These are phyloP conservation scores for Phylloscopus trochiloides DNA, from an alignment of 2,113 vertebrate species.

Conservation along the genomic window DNA sequence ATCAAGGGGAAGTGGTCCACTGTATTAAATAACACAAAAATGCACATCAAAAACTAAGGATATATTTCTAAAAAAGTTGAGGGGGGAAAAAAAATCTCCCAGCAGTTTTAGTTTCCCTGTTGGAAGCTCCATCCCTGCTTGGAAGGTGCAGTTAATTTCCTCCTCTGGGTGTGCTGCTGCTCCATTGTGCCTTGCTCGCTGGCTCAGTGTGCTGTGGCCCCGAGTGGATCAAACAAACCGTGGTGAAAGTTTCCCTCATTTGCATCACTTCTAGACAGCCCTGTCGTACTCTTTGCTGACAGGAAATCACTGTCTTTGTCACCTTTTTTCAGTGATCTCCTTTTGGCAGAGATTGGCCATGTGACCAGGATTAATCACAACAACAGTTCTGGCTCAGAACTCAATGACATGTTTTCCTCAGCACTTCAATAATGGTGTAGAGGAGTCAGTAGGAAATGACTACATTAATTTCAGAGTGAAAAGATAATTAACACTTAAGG, in stretches of 20 bases:
- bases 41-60: background rate
- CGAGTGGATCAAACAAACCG: conserved; percentile 80
- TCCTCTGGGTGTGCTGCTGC: conserved; percentile 70
- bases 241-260: conserved; percentile 84
- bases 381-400: conserved; percentile 77
- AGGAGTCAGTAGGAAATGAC: conserved; percentile 78
- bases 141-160: conserved; percentile 63
- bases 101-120: conserved; percentile 21
- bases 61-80: background rate
- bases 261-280: conserved; percentile 86
- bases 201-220: conserved; percentile 70
- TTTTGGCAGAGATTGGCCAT: conserved; percentile 82
- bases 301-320: conserved; percentile 89
- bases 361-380: conserved; percentile 84
- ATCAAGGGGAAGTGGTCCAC: background rate
- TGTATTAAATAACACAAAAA: conserved; percentile 1
- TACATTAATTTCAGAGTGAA: conserved; percentile 80
- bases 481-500: conserved; percentile 80
- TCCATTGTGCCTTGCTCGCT: conserved; percentile 52
- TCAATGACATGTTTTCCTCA: conserved; percentile 82
- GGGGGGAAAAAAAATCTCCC: background rate
- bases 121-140: conserved; percentile 3
- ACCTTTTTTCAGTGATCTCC: conserved; percentile 84
- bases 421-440: conserved; percentile 73
- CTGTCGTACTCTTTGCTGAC: conserved; percentile 82